These are phyloP conservation scores for Limosa lapponica DNA, from an alignment of 2,797 vertebrate species.

Conservation along the genomic window DNA sequence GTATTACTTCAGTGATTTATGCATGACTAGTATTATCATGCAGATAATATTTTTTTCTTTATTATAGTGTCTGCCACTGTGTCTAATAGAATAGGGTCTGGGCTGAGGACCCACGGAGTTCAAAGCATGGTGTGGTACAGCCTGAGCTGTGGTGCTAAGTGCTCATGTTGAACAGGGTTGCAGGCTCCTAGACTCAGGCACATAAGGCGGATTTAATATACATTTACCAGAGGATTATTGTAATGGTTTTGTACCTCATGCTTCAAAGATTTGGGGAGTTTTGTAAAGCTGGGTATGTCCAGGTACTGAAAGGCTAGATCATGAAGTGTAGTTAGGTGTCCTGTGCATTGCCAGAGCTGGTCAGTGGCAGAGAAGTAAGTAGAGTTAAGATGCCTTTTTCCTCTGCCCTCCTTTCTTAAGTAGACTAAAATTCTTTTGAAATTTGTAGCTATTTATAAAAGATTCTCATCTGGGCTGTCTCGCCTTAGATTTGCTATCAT, in stretches of 20 bases:
- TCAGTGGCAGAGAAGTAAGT: not conserved
- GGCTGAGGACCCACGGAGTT: not conserved
- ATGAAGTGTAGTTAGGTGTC: not conserved
- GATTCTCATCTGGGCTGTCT: slow-evolving; percentile 25
- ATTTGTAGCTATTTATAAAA: slow-evolving; percentile 53
- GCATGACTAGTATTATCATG: not conserved
- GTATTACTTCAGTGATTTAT: not conserved
- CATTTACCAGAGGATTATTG: not conserved
- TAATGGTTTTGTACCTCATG: not conserved
- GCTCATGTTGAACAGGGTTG: not conserved
- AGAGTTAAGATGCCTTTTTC: not conserved
- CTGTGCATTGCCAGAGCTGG: rapidly evolving
- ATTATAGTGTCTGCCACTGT: not conserved
- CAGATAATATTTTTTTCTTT: not conserved
- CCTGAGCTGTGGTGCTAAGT: not conserved
- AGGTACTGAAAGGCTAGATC: not conserved
- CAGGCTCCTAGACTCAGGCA: rapidly evolving
- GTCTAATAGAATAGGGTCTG: not conserved
- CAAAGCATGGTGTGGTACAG: not conserved
- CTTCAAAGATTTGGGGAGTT: not conserved
- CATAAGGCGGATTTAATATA: not conserved
- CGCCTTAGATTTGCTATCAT: slow-evolving; percentile 16
- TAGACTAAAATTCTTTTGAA: not conserved
- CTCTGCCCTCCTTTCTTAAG: slow-evolving; percentile 45
- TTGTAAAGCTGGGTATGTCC: not conserved